phyloP scores from a whole-genome alignment of 2,888 invertebrate species.

The Tethea ocularis region DNA sequence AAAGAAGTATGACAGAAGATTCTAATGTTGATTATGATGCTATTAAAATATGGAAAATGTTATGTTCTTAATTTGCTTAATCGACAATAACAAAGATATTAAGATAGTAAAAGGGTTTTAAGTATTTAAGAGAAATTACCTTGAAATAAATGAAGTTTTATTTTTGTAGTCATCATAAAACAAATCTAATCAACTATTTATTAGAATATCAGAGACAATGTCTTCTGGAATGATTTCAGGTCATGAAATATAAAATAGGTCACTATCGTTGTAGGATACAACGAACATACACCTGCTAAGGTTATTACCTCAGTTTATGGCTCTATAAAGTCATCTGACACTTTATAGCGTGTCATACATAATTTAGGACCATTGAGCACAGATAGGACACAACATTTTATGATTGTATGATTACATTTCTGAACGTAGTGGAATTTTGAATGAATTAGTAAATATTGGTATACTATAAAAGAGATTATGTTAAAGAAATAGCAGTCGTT shows the following conservation, averaged over 20 bases:
- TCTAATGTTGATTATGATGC: neutral
- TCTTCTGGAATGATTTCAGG: neutral
- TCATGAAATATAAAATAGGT: slow-evolving; percentile 4
- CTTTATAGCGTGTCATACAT: slow-evolving; percentile 64
- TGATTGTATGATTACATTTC: neutral
- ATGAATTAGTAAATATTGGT: neutral
- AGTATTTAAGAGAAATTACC: neutral
- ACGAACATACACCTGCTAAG: slow-evolving; percentile 52
- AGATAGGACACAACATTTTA: slow-evolving; percentile 31
- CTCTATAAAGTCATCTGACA: slow-evolving; percentile 63
- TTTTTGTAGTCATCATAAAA: neutral
- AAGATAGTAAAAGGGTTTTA: neutral
- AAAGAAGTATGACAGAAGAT: neutral
- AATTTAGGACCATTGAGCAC: slow-evolving; percentile 53
- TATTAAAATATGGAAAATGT: neutral
- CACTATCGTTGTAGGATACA: slow-evolving; percentile 24
- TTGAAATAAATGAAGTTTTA: neutral
- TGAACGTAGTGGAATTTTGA: neutral
- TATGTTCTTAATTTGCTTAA: neutral
- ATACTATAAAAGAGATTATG: neutral
- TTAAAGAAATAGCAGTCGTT: neutral
- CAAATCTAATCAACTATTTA: neutral
- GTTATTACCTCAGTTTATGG: slow-evolving; percentile 59
- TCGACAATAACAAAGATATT: neutral
- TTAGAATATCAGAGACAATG: neutral